Base-by-base conservation (phyloP, 2,888 invertebrate species). In the Megalurothrips usitatus region DNA sequence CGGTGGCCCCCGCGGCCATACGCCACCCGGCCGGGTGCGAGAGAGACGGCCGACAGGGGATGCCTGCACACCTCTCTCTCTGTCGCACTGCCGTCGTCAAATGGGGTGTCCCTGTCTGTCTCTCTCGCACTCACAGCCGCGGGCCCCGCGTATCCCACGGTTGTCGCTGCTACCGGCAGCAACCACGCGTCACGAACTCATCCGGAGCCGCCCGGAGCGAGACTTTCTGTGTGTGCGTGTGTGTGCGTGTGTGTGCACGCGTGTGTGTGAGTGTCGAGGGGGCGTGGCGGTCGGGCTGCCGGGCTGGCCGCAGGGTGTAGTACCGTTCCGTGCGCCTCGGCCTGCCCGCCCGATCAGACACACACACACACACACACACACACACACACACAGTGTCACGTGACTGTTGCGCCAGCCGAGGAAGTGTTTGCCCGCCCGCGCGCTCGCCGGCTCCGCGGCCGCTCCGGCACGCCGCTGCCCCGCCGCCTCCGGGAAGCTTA, bases 231-330 rank as follows among this genome's bases (percentile, higher is more conserved):
- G 63, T 19, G 17, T 63, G 23, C 26, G 23, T 68, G 68, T 23
- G 68, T 75, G 68, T 26, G 68, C 26, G 26, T 75, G 68, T 75
- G 68, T 75, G 68, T 26, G 68, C 68, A 68, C n/a, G n/a, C 6
- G 34, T 43, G 34, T 43, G 34, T 43, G 34, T 43, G 34, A 43
- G 34, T 43, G 34, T 43, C 34, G n/a, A 43, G 34, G 34, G 34
- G 34, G 34, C 34, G 34, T 43, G 34, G 2, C 34, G 2, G 3
- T 6, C 2, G 34, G 34, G 34, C 34, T 43, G 34, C 34, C 52
- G 52, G 6, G 10, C 4, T 52, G 52, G 6, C 52, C 52, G 52
- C 52, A 12, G 12, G 52, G 19, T 12, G 52, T 52, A 10, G 52
- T 52, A 10, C 14, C 1, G 52, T 12, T 2, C 14, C 52, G 52